Evolutionary conservation across 2,888 invertebrate species (phyloP).

Genomic region (Scaptomyza flava): DNA sequence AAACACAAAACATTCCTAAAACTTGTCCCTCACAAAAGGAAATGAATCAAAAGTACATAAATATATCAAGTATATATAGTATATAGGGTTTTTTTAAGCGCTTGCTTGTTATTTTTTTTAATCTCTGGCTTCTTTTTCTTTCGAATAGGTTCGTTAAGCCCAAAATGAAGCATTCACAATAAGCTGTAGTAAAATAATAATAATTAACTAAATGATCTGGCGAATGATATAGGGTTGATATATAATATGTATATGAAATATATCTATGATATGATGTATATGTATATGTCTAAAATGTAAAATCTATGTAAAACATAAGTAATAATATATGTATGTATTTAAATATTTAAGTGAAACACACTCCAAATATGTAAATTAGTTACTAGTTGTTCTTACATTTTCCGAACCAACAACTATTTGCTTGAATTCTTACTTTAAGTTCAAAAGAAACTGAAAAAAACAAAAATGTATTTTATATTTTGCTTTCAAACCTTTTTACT

Average conservation of each 20-base stretch:
- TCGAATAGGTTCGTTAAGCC: conserved; percentile 49
- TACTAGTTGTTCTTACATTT: conserved; percentile 29
- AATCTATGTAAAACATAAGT: conserved; percentile 75
- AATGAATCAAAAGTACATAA: conserved; percentile 66
- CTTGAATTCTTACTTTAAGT: conserved; percentile 39
- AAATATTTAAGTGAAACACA: conserved; percentile 68
- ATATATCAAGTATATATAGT: conserved; percentile 27
- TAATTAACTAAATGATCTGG: conserved; percentile 46
- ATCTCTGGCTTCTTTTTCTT: conserved; percentile 28
- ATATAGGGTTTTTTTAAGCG: conserved; percentile 38
- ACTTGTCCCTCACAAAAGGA: conserved; percentile 57
- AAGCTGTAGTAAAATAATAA: conserved; percentile 56
- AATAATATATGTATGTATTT: conserved; percentile 45
- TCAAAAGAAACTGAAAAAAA: conserved; percentile 10
- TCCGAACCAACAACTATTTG: conserved; percentile 45
- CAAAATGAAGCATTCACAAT: conserved; percentile 44
- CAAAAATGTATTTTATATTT: conserved; percentile 15
- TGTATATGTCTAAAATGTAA: conserved; percentile 68
- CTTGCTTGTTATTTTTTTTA: conserved; percentile 44
- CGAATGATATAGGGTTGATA: conserved; percentile 30
- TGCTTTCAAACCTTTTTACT: conserved; percentile 25
- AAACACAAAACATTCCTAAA: conserved; percentile 59
- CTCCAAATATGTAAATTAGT: conserved; percentile 80
- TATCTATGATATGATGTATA: conserved; percentile 63
- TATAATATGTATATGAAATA: conserved; percentile 8